Base-by-base conservation (phyloP, 2,888 invertebrate species). In the Macrosiphum euphorbiae region DNA sequence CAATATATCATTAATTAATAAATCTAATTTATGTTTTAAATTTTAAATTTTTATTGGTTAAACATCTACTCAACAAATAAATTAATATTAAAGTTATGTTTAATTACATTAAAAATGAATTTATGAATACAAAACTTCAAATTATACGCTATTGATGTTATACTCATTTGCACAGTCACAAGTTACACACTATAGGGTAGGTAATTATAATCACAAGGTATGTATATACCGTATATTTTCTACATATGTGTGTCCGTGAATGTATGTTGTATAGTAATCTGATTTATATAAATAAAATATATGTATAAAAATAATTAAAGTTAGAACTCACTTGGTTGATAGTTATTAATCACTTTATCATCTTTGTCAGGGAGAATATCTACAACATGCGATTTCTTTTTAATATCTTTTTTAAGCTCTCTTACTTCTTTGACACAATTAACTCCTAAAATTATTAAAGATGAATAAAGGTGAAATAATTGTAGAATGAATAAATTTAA, bases 361-460 rank as follows among this genome's bases (percentile, higher is more conserved):
- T 58, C 88, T 58, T 89, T 89, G 13, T 89, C 28, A 44, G 58
- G 88, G 58, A 41, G 28, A 89, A 58, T 41, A 58, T 89, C 41
- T 58, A 28, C 55, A 28, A 58, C 55, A 28, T 58, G 41, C 41
- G 88, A 58, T 26, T 58, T 89, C 58, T 58, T 58, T 88, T 88
- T 88, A 28, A 44, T 52, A 13, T 58, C 10, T 44, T 58, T 28
- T 52, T 88, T 88, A 41, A 35, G 55, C 16, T 26, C 26, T 58
- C 28, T 58, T 10, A 41, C 5, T 41, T n/a, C 58, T 89, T 58
- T 58, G 26, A 47, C 28, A 89, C 41, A 44, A 44, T 89, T 35
- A 52, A 24, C n/a, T 52, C 88, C 88, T 88, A 52, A 88, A 88
- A 50, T n/a, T 28, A 47, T 86, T 28, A 28, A 86, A 47, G 13